Conservation (phyloP, 2,888 invertebrate genomes). For the Bembecia ichneumoniformis region DNA sequence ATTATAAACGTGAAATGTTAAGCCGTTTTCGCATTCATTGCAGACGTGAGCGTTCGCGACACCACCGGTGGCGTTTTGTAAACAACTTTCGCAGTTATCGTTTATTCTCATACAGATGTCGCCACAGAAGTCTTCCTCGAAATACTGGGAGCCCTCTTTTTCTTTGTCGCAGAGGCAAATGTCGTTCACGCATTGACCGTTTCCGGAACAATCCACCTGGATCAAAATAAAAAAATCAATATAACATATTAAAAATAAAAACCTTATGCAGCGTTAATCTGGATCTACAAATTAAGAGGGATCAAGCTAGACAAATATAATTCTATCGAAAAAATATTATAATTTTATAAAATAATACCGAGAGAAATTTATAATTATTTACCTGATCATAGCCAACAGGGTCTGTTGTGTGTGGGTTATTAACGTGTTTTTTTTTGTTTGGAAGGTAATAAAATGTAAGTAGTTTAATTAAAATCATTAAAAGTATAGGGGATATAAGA, state of each 20-base stretch:
- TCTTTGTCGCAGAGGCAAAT: slow-evolving; percentile 37
- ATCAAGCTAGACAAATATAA: too few species aligned
- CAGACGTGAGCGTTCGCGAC: slow-evolving; percentile 8
- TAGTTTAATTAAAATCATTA: too few species aligned
- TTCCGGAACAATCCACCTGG: slow-evolving; percentile 42
- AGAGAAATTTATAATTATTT: too few species aligned
- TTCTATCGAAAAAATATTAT: too few species aligned
- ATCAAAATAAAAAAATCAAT: neutral
- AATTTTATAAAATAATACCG: too few species aligned
- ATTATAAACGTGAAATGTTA: slow-evolving; percentile 22
- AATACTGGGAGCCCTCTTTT: slow-evolving; percentile 43
- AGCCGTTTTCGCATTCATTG: slow-evolving; percentile 12
- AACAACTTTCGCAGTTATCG: slow-evolving; percentile 30
- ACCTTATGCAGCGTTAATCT: too few species aligned
- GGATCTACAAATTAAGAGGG: too few species aligned
- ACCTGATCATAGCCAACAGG: too few species aligned
- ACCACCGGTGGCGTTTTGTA: slow-evolving; percentile 17
- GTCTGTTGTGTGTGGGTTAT: too few species aligned
- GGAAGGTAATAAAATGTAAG: too few species aligned
- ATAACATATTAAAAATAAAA: neutral
- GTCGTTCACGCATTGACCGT: slow-evolving; percentile 44
- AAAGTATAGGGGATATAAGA: too few species aligned
- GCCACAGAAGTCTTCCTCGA: slow-evolving; percentile 34
- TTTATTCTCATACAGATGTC: slow-evolving; percentile 39
- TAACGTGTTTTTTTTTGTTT: too few species aligned